Evolutionary conservation across 2,113 vertebrate species (phyloP), one percentile per base, ranked within the genome.

Genomic region (Perca flavescens): DNA sequence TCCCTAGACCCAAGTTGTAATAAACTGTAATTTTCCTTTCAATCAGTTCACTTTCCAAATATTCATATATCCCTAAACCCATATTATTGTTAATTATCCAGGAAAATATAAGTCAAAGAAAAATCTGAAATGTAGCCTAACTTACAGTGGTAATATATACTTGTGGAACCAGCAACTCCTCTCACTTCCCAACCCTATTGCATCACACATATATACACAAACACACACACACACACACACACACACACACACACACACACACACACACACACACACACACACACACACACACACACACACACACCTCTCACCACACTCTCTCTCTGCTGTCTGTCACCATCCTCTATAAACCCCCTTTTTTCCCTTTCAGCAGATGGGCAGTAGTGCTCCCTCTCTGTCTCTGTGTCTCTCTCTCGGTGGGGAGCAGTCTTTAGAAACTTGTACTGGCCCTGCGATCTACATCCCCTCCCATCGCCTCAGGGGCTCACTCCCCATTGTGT

Each of bases 291-390:
- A 50, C 75, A 53, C 73, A 31, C 70, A 49, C 70, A 25, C 57
- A 67, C 54, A 54, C 43, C n/a, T n/a, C n/a, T n/a, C n/a, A 70
- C 71, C 19, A 57, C 75, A 60, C 61, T 74, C 70, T 43, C 28
- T 79, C 71, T 71, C 36, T 66, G 22, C 77, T 79, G 69, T 80
- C 86, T 88, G 74, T 87, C 83, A 79, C 66, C 6, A 43, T 63
- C 58, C 62, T 76, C 75, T 66, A 5, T 14, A 43, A 43, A 71
- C 56, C 60, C 34, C 78, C 78, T 62, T 47, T 49, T 70, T 52
- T 47, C 73, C 34, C 75, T 81, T 84, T 89, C 87, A 84, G 91
- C 94, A 95, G 94, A 95, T 94, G 94, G 93, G 79, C 78, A 92
- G 75, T 86, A 90, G 83, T 79, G 71, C 83, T 83, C 84, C n/a